Percentiles rank a stretch among this genome's conserved stretches.
Evolutionary conservation across 2,113 vertebrate genomes (phyloP).

Genomic region (Istiophorus platypterus): DNA sequence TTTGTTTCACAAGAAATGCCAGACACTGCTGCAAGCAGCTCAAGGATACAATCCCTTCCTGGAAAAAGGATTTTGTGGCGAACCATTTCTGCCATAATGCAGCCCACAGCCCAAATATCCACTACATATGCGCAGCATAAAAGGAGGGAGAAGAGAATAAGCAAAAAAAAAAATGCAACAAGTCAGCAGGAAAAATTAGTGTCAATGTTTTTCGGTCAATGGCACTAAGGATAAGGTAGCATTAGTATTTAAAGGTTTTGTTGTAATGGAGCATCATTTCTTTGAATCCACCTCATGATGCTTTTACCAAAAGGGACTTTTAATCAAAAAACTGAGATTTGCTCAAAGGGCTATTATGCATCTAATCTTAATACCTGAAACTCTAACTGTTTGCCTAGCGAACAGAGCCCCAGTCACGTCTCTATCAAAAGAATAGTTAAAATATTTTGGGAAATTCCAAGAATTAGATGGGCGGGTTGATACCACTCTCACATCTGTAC

Average conservation of each 20-base stretch:
- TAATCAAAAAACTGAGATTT: background rate
- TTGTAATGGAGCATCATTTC: background rate
- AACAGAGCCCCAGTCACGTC: background rate
- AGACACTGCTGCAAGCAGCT: conserved; percentile 78
- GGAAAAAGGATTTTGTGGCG: conserved; percentile 92
- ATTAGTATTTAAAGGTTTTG: conserved; percentile 3
- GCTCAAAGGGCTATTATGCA: background rate
- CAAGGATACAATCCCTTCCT: conserved; percentile 92
- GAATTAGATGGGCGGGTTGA: background rate
- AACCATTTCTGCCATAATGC: conserved; percentile 97
- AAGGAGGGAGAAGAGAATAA: conserved; percentile 87
- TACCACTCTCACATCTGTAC: background rate
- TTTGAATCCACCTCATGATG: background rate
- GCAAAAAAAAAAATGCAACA: conserved; percentile 83
- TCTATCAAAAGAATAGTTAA: background rate
- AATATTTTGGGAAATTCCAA: background rate
- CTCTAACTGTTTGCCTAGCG: background rate
- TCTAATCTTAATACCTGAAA: background rate
- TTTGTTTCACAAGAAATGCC: conserved; percentile 50
- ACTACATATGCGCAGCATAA: conserved; percentile 94
- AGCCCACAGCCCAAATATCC: conserved; percentile 99
- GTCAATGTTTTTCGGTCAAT: conserved; percentile 38
- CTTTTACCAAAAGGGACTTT: background rate
- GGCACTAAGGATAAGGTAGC: conserved; percentile 1
- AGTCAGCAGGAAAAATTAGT: conserved; percentile 83